phyloP scores from a whole-genome alignment of 1,140 invertebrate species.

The Drosophila pruinosa region DNA sequence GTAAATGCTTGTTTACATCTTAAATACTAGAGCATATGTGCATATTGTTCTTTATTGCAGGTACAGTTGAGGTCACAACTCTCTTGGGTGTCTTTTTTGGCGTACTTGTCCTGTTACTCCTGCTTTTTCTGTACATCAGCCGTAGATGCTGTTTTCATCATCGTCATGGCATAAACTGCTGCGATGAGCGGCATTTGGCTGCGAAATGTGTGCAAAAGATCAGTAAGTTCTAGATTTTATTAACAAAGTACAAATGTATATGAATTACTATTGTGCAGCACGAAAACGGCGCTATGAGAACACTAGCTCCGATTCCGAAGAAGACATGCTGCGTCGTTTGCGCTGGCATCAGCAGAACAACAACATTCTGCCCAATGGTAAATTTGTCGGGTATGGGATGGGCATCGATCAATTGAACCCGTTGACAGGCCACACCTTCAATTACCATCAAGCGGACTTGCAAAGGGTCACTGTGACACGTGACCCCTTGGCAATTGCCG shows the following conservation, averaged over 20 bases:
- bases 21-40: not conserved
- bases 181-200: slow-evolving; percentile 84
- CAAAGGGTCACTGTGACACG: slow-evolving; percentile 73
- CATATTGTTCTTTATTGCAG: slow-evolving; percentile 83
- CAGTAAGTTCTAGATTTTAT: slow-evolving; percentile 66
- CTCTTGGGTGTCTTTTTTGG: slow-evolving; percentile 90
- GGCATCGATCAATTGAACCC: slow-evolving; percentile 64
- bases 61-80: slow-evolving; percentile 90
- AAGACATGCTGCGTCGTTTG: slow-evolving; percentile 87
- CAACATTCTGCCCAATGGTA: slow-evolving; percentile 51
- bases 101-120: slow-evolving; percentile 88
- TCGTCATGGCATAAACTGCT: slow-evolving; percentile 85
- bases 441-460: slow-evolving; percentile 71
- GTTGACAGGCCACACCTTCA: slow-evolving; percentile 65
- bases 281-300: slow-evolving; percentile 83
- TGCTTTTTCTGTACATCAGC: slow-evolving; percentile 92
- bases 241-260: not conserved
- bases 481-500: slow-evolving; percentile 80
- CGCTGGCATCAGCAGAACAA: slow-evolving; percentile 83
- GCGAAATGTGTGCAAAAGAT: slow-evolving; percentile 83
- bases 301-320: slow-evolving; percentile 90
- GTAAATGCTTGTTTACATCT: not conserved
- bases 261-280: slow-evolving; percentile 45
- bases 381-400: slow-evolving; percentile 70
- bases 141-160: slow-evolving; percentile 90